Percentiles rank a stretch among this genome's conserved stretches.
phyloP scores from a whole-genome alignment of 1,140 invertebrate genomes.

The Atta texana region DNA sequence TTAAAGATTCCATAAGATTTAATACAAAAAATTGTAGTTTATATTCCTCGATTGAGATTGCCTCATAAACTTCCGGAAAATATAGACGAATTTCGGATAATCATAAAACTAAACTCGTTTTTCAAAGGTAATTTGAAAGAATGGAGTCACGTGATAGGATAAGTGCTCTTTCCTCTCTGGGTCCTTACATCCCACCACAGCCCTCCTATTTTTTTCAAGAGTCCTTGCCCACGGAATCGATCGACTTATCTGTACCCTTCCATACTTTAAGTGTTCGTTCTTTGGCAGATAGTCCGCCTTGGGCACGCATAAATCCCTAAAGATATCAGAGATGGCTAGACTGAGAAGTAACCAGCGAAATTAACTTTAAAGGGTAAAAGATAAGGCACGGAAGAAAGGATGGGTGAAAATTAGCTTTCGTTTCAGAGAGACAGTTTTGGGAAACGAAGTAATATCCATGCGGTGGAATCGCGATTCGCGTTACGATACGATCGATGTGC shows the following conservation, averaged over 20 bases:
- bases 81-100: not conserved
- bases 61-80: slow-evolving; percentile 25
- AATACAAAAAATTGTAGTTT: slow-evolving; percentile 9
- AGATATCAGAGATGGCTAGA: slow-evolving; percentile 36
- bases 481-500: slow-evolving; percentile 18
- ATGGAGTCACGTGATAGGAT: not conserved
- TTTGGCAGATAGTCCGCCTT: not conserved
- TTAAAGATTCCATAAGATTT: not conserved
- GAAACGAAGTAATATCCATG: slow-evolving; percentile 21
- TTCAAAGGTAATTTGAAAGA: slow-evolving; percentile 6
- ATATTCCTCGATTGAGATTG: not conserved
- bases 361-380: slow-evolving; percentile 47
- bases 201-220: not conserved
- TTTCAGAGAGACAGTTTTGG: not conserved
- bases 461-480: slow-evolving; percentile 5
- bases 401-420: slow-evolving; percentile 16
- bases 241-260: slow-evolving; percentile 40
- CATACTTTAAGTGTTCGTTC: slow-evolving; percentile 18
- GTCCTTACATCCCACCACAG: not conserved
- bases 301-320: slow-evolving; percentile 45
- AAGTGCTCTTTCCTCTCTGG: not conserved
- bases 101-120: not conserved
- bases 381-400: slow-evolving; percentile 9
- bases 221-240: slow-evolving; percentile 26
- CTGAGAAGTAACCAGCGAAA: slow-evolving; percentile 29